A percentile compares a stretch with the other conserved stretches of the same genome.
These are phyloP conservation scores for Netelia melanura DNA, from an alignment of 2,888 invertebrate species.

Conservation along the genomic window DNA sequence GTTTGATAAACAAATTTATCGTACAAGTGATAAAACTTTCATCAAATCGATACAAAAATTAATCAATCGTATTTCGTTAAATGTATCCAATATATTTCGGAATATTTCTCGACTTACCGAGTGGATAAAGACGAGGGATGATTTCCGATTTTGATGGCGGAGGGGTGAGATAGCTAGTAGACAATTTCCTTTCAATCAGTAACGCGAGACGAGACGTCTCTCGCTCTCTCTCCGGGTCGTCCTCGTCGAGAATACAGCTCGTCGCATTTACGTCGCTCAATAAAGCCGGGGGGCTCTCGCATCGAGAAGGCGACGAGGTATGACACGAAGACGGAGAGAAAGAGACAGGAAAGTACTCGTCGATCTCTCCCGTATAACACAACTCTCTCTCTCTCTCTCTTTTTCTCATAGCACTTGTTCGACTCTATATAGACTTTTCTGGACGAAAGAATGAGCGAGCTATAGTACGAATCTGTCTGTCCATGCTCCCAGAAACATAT, in stretches of 20 bases:
- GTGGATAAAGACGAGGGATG: too few relatives aligned
- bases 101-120: background rate
- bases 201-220: conserved; percentile 31
- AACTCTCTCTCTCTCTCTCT: background rate
- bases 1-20: background rate
- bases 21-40: background rate
- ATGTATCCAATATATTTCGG: background rate
- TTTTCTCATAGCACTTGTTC: conserved; percentile 43
- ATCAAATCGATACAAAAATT: background rate
- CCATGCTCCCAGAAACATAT: background rate
- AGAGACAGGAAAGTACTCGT: conserved; percentile 23
- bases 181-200: conserved; percentile 79
- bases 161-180: conserved; percentile 46
- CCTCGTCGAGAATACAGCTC: conserved; percentile 7
- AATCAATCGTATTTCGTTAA: background rate
- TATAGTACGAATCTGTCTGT: conserved; percentile 10
- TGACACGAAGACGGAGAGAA: conserved; percentile 61
- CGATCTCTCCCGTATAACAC: conserved; percentile 46
- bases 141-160: background rate
- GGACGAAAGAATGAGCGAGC: conserved; percentile 44
- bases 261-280: conserved; percentile 75
- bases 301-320: conserved; percentile 65
- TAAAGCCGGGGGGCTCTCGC: conserved; percentile 71
- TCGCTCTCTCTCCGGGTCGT: conserved; percentile 11
- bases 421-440: conserved; percentile 25